Percentiles rank a stretch among this genome's conserved stretches.
Evolutionary conservation across 1,140 invertebrate genomes (phyloP).

Genomic region (Hylaeus anthracinus): DNA sequence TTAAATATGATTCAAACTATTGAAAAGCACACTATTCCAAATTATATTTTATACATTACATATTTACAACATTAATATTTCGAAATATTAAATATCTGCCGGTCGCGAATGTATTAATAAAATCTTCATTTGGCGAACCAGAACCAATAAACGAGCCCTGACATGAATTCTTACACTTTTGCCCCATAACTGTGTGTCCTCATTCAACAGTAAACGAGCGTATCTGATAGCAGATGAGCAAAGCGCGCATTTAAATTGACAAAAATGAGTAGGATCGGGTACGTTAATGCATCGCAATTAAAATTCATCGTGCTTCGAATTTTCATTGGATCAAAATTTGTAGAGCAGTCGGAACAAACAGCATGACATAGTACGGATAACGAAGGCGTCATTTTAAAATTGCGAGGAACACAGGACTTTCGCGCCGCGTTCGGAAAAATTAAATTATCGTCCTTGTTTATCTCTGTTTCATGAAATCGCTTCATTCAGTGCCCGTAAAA

Average conservation of each 20-base stretch:
- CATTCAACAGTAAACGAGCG: too few species aligned
- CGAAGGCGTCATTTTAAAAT: slow-evolving; percentile 2
- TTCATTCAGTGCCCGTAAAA: slow-evolving; percentile 11
- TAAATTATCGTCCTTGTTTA: slow-evolving; percentile 21
- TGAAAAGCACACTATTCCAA: too few species aligned
- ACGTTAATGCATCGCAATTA: neutral
- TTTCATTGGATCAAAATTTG: neutral
- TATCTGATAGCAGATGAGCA: neutral
- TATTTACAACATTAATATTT: too few species aligned
- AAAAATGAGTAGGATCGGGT: neutral
- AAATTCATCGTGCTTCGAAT: neutral
- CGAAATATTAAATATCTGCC: too few species aligned
- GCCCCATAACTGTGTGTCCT: too few species aligned
- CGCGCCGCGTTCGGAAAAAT: neutral
- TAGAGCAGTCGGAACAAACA: neutral
- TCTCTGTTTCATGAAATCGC: slow-evolving; percentile 3
- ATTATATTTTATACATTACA: too few species aligned
- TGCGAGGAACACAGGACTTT: neutral
- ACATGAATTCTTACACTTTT: too few species aligned
- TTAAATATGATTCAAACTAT: too few species aligned
- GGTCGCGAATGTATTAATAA: too few species aligned
- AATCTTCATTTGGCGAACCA: too few species aligned
- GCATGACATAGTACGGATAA: neutral
- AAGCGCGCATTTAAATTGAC: neutral
- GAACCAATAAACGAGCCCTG: too few species aligned